phyloP scores from a whole-genome alignment of 2,113 vertebrate genomes.

The Greenwoodochromis staneri region DNA sequence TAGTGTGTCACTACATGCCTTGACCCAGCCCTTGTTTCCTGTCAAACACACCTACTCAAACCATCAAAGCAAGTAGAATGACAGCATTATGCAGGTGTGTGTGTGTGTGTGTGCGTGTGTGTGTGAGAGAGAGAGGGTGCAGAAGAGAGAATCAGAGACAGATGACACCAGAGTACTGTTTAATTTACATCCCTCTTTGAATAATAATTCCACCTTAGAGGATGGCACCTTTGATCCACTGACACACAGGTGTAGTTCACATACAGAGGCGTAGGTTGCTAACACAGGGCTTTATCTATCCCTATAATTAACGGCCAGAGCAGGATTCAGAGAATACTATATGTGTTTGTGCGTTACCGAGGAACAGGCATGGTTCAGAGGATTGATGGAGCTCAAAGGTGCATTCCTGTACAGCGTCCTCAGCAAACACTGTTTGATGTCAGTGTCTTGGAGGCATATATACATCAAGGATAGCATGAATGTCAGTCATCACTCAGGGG shows the following conservation, averaged over 20 bases:
- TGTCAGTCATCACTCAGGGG: slow-evolving; percentile 20
- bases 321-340: slow-evolving; percentile 24
- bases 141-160: slow-evolving; percentile 10
- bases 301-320: slow-evolving; percentile 59
- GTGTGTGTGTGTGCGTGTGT: neutral
- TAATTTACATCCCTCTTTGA: slow-evolving; percentile 63
- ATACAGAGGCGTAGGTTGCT: slow-evolving; percentile 31
- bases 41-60: slow-evolving; percentile 52
- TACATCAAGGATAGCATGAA: slow-evolving; percentile 2
- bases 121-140: neutral
- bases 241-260: slow-evolving; percentile 60
- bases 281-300: slow-evolving; percentile 40
- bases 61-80: slow-evolving; percentile 55
- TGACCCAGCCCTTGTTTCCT: slow-evolving; percentile 51
- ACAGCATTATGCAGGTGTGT: slow-evolving; percentile 61
- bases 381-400: slow-evolving; percentile 15
- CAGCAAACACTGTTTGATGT: slow-evolving; percentile 21
- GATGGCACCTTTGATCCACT: slow-evolving; percentile 54
- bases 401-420: slow-evolving; percentile 23
- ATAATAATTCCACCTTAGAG: slow-evolving; percentile 56
- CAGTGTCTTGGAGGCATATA: neutral
- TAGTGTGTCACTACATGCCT: slow-evolving; percentile 47
- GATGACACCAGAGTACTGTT: slow-evolving; percentile 49
- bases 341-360: neutral
- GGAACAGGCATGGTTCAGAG: neutral